A percentile compares a stretch with the other conserved stretches of the same genome.
Conservation (phyloP, 2,113 vertebrate species). For the Xiphophorus maculatus region DNA sequence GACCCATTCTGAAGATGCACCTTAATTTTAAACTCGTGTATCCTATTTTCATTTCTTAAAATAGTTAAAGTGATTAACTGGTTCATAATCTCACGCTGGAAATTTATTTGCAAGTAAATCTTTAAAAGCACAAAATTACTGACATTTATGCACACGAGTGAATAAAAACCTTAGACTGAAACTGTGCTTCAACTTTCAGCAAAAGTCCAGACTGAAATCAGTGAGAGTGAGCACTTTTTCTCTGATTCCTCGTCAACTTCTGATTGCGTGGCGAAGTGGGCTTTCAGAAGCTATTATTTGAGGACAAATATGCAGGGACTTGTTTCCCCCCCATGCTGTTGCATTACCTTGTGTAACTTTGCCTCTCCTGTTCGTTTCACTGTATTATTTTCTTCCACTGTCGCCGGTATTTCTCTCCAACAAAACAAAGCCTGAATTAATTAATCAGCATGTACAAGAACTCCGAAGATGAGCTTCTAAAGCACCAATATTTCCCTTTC, state of each 20-base stretch:
- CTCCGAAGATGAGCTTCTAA: slow-evolving; percentile 55
- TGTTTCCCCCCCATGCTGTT: slow-evolving; percentile 24
- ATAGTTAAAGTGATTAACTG: neutral
- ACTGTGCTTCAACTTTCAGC: neutral
- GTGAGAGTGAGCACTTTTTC: neutral
- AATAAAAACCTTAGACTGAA: neutral
- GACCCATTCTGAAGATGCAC: neutral
- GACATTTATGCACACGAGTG: neutral
- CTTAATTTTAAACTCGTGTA: neutral
- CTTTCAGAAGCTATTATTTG: slow-evolving; percentile 51
- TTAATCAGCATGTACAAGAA: slow-evolving; percentile 59
- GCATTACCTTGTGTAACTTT: neutral
- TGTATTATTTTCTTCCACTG: slow-evolving; percentile 41
- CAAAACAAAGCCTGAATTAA: slow-evolving; percentile 76
- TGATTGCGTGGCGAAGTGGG: neutral
- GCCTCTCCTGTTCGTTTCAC: slow-evolving; percentile 2
- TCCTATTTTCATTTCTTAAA: neutral
- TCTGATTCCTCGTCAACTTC: neutral
- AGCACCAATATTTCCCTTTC: slow-evolving; percentile 55
- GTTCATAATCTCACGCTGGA: neutral
- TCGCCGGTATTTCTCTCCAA: slow-evolving; percentile 55
- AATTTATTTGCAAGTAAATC: neutral
- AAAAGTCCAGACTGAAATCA: neutral
- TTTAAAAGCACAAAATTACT: neutral
- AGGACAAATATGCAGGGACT: slow-evolving; percentile 42